Base-by-base conservation (phyloP, 2,113 vertebrate genomes). In the Gila orcuttii region DNA sequence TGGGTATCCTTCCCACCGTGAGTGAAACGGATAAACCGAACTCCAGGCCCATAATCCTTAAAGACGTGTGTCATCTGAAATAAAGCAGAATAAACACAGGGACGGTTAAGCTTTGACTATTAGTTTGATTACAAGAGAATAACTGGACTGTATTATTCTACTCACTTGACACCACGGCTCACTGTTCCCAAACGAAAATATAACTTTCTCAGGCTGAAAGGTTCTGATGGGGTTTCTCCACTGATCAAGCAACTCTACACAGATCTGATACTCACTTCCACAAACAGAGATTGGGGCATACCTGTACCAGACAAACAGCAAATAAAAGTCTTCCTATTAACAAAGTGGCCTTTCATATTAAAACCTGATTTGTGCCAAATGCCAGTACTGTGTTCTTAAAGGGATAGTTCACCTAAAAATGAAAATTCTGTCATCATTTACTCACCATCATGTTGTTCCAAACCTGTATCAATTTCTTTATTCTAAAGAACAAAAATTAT, bases 1-100 rank as follows among this genome's bases (percentile, higher is more conserved):
- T 96, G 95, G 0, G 94, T 96, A 91, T 99, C 98, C 1, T 93
- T 71, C 62, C 98, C 97, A 4, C 97, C 97, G 0, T 99, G 98
- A 36, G 90, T 89, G 19, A 99, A 99, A 33, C 55, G 79, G 89
- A 99, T 89, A 74, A 95, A 90, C 36, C 98, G 95, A 75, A 97
- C 97, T 0, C 98, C 98, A 0, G 90, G 85, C 12, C 95, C 96
- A 59, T 99, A 98, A 79, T 96, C 89, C 3, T 50, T 93, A 90
- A 99, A 99, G 5, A 96, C 96, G 79, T 98, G 89, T 17, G 92
- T 96, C 6, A 96, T 92, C 98, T 99, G 91, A 45, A 73, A 73
- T 13, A 73, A 12, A 73, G 9, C 69, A 45, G 23, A 6, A 68
- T 0, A 33, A 28, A 33, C 15, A 68, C 4, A 74, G 71, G 42